Evolutionary conservation across 2,797 vertebrate genomes (phyloP).

Genomic region (Acanthornis magna): DNA sequence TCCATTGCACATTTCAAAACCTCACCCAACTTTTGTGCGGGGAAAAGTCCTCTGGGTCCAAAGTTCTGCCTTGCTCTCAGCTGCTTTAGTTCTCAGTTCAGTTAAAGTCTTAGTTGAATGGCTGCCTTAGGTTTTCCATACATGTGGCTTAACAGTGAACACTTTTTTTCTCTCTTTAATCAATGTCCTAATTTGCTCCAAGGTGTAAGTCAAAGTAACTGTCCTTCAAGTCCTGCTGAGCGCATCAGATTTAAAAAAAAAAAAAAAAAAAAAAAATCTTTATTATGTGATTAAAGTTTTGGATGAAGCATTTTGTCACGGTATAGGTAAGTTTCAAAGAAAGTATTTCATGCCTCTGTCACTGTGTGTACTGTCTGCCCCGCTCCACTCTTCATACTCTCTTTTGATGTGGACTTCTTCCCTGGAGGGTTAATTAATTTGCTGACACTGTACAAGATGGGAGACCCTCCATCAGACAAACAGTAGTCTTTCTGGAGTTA

Average conservation of each 20-base stretch:
- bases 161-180: neutral
- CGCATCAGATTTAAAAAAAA: neutral
- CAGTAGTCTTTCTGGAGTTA: neutral
- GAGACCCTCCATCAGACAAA: neutral
- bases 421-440: neutral
- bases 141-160: rapidly evolving
- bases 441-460: neutral
- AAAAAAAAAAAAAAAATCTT: neutral
- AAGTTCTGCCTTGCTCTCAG: neutral
- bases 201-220: neutral
- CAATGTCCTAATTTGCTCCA: neutral
- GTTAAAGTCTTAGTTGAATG: neutral
- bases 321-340: too few relatives aligned
- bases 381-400: rapidly evolving
- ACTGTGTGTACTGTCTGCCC: neutral
- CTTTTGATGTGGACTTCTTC: neutral
- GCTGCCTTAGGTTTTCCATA: neutral
- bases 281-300: neutral
- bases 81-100: neutral
- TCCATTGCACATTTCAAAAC: neutral
- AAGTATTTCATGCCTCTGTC: too few relatives aligned
- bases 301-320: neutral
- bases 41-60: neutral
- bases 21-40: neutral
- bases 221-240: neutral